Conservation (phyloP, 2,888 invertebrate genomes). For the Ceraclea dissimilis region DNA sequence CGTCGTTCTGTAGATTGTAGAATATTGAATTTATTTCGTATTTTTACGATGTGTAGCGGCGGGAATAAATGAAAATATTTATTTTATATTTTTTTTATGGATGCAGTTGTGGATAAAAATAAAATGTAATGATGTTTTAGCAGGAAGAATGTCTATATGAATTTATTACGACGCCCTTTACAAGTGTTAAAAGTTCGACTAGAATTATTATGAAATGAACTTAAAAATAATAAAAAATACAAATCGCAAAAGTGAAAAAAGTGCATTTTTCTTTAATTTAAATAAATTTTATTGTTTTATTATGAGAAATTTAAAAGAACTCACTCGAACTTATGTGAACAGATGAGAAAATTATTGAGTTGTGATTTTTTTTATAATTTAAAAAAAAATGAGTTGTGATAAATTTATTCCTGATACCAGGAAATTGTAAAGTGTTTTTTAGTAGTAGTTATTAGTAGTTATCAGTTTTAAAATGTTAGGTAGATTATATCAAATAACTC, state of each 20-base stretch:
- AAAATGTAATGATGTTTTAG: no score
- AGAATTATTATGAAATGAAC: no score
- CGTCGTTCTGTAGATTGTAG: no score
- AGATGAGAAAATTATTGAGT: not conserved
- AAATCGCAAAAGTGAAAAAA: not conserved
- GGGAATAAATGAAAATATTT: no score
- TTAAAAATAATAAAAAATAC: no score
- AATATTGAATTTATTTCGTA: no score
- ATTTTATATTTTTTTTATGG: no score
- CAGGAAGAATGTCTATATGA: no score
- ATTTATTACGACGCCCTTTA: no score
- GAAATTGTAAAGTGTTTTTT: not conserved
- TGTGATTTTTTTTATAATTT: not conserved
- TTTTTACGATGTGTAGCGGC: no score
- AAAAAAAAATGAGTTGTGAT: not conserved
- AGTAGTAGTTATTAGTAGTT: not conserved
- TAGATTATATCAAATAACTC: conserved; percentile 20
- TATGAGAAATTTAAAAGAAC: not conserved
- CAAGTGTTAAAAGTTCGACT: no score
- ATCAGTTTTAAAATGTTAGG: conserved; percentile 20
- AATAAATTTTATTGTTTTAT: not conserved
- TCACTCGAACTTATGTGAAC: not conserved
- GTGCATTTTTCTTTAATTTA: not conserved
- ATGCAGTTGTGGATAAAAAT: no score
- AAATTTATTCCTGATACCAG: not conserved